A percentile compares a stretch with the other conserved stretches of the same genome.
Evolutionary conservation across 2,797 vertebrate species (phyloP).

Genomic region (Clarias platycephalus): DNA sequence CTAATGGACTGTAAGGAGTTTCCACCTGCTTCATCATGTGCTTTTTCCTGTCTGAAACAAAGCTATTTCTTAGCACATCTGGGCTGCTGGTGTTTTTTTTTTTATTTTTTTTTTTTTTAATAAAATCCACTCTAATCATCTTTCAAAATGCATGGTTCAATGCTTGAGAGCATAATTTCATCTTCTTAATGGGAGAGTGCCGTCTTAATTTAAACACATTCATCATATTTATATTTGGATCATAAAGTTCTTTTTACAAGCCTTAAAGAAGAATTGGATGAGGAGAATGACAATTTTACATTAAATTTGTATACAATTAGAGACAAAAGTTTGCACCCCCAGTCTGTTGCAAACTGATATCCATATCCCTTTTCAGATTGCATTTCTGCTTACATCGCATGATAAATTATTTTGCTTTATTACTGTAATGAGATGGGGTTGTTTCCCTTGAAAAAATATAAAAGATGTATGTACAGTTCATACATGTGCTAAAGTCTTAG

Average conservation of each 20-base stretch:
- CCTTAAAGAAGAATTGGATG: neutral
- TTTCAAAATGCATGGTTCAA: constrained; percentile 1
- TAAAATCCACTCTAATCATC: neutral
- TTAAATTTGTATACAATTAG: neutral
- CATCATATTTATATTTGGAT: neutral
- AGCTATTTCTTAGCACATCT: constrained; percentile 14
- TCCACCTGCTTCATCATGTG: constrained; percentile 6
- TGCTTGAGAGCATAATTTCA: neutral
- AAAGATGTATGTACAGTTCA: no score
- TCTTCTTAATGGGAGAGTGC: neutral
- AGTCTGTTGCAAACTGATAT: neutral
- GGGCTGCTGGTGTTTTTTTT: neutral
- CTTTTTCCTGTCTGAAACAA: constrained; percentile 12
- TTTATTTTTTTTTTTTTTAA: neutral
- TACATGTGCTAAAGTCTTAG: no score
- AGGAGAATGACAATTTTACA: neutral
- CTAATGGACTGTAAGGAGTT: constrained; percentile 6
- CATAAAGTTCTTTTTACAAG: neutral
- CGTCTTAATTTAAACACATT: constrained; percentile 8
- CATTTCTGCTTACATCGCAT: neutral
- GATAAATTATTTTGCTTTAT: no score
- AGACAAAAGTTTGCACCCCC: neutral
- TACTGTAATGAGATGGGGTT: neutral
- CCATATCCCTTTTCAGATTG: neutral
- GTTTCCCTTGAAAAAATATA: neutral